A percentile compares a stretch with the other conserved stretches of the same genome.
These are phyloP conservation scores for Vesta saturnalis DNA, from an alignment of 2,888 invertebrate genomes.

Conservation along the genomic window DNA sequence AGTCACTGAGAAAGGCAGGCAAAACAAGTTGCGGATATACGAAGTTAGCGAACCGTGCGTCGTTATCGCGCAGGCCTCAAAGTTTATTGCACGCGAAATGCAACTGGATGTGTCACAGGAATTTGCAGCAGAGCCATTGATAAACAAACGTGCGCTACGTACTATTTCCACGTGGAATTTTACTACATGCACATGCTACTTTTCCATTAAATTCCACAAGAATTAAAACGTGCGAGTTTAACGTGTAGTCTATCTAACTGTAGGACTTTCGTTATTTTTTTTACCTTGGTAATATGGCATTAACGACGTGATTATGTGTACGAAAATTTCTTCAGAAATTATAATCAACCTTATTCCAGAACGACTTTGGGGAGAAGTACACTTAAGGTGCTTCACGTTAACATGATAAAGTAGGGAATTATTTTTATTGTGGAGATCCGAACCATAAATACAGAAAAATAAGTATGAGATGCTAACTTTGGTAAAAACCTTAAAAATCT, in stretches of 20 bases:
- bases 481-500: no score
- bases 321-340: no score
- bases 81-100: conserved; percentile 39
- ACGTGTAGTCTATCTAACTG: conserved; percentile 8
- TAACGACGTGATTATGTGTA: no score
- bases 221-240: neutral
- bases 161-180: conserved; percentile 32
- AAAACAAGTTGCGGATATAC: conserved; percentile 32
- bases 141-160: conserved; percentile 23
- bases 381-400: no score
- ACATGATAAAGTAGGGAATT: no score
- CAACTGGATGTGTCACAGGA: conserved; percentile 35
- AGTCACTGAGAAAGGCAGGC: conserved; percentile 26
- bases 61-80: conserved; percentile 44
- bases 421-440: no score
- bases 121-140: conserved; percentile 34
- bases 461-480: no score
- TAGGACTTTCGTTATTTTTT: neutral
- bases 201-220: conserved; percentile 5
- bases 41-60: conserved; percentile 46
- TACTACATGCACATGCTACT: conserved; percentile 23
- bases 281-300: no score
- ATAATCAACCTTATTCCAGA: no score
- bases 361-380: no score
- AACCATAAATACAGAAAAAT: no score